Conservation (phyloP, 1,140 invertebrate species). For the Dolichoris vasculosae region DNA sequence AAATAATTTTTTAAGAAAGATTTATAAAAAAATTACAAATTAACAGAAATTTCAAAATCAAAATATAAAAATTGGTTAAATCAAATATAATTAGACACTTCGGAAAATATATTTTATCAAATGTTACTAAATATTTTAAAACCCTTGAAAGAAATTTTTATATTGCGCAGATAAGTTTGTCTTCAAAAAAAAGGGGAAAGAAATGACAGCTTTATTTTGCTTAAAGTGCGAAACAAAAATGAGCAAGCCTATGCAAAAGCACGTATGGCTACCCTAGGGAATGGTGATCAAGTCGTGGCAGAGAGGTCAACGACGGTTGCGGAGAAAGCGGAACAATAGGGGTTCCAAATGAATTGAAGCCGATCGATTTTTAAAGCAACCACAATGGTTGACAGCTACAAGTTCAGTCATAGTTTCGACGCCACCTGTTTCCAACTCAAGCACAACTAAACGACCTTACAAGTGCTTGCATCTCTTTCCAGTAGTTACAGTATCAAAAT, state of each 20-base stretch:
- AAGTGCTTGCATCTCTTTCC: not conserved
- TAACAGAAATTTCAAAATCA: too few relatives aligned
- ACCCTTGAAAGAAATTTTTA: not conserved
- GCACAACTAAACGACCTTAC: constrained; percentile 26
- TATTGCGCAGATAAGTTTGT: not conserved
- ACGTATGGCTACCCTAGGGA: constrained; percentile 49
- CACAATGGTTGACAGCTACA: constrained; percentile 73
- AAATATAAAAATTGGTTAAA: too few relatives aligned
- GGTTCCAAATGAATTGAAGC: constrained; percentile 57
- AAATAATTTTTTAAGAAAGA: too few relatives aligned
- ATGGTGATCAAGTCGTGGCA: constrained; percentile 1
- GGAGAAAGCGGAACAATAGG: not conserved
- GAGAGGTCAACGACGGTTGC: not conserved
- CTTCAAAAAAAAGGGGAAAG: not conserved
- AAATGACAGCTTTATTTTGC: constrained; percentile 4
- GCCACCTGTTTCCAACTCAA: constrained; percentile 71
- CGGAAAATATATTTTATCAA: not conserved
- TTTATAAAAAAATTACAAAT: too few relatives aligned
- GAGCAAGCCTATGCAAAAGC: constrained; percentile 49
- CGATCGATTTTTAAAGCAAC: constrained; percentile 73
- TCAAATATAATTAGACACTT: not conserved
- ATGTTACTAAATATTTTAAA: not conserved
- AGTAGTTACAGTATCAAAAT: not conserved
- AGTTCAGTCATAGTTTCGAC: constrained; percentile 66
- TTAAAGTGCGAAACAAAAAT: constrained; percentile 20